phyloP scores from a whole-genome alignment of 2,888 invertebrate genomes.

The Zeuzera pyrina region DNA sequence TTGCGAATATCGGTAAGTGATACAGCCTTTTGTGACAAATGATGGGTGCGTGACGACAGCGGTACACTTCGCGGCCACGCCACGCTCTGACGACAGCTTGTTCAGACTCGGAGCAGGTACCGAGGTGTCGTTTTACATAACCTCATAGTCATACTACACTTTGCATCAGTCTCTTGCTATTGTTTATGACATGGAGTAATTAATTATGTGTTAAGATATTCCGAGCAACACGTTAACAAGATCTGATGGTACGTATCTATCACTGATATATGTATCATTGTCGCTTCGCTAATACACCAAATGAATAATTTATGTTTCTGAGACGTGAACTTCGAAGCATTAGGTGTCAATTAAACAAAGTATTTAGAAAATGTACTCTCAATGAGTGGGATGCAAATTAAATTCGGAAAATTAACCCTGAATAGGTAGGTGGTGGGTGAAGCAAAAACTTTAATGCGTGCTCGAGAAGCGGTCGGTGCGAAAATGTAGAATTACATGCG shows the following conservation, averaged over 20 bases:
- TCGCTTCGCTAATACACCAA: constrained; percentile 29
- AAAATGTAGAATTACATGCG: constrained; percentile 57
- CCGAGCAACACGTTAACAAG: constrained; percentile 41
- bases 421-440: constrained; percentile 37
- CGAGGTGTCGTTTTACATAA: constrained; percentile 35
- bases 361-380: constrained; percentile 46
- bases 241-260: constrained; percentile 8
- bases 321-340: constrained; percentile 33
- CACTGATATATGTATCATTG: constrained; percentile 15
- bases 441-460: constrained; percentile 62
- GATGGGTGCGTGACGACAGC: constrained; percentile 34
- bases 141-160: constrained; percentile 22
- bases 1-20: constrained; percentile 9
- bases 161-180: constrained; percentile 38
- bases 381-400: constrained; percentile 54
- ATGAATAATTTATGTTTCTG: constrained; percentile 44
- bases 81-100: too few relatives aligned
- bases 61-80: constrained; percentile 16
- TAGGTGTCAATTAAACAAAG: constrained; percentile 53
- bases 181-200: constrained; percentile 49
- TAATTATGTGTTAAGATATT: constrained; percentile 49
- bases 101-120: constrained; percentile 22
- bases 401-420: constrained; percentile 57
- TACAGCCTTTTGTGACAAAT: constrained; percentile 41
- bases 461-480: constrained; percentile 42